Percentiles rank a stretch among this genome's conserved stretches.
These are phyloP conservation scores for Polypedilum pembai DNA, from an alignment of 1,140 invertebrate genomes.

Conservation along the genomic window DNA sequence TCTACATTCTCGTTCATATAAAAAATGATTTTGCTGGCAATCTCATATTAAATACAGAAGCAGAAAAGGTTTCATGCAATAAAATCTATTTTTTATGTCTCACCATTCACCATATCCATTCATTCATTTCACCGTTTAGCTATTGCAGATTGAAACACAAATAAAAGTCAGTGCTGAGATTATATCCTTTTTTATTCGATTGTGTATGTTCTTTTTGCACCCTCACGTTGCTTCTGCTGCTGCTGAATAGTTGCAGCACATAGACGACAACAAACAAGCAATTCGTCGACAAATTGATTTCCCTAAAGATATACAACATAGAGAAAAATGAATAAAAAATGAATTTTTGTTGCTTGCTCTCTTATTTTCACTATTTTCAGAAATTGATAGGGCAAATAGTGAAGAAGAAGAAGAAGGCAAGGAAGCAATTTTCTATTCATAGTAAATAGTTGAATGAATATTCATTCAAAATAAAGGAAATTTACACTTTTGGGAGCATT, in stretches of 20 bases:
- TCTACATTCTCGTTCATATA: not conserved
- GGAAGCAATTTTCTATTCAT: not conserved
- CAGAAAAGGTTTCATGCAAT: constrained; percentile 25
- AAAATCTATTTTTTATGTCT: constrained; percentile 27
- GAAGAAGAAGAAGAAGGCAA: not conserved
- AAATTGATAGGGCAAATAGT: not conserved
- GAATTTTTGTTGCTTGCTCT: constrained; percentile 4
- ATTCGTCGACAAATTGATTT: constrained; percentile 24
- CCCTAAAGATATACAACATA: not conserved
- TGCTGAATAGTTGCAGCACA: not conserved
- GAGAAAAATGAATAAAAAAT: constrained; percentile 19
- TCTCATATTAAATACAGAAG: not conserved
- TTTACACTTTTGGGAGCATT: not conserved
- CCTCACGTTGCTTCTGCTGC: not conserved
- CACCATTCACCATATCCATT: not conserved
- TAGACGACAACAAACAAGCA: not conserved
- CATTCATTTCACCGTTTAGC: constrained; percentile 16
- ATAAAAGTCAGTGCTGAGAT: constrained; percentile 17
- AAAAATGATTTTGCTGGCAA: constrained; percentile 18
- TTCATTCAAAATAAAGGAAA: not conserved
- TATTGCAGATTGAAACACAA: constrained; percentile 18
- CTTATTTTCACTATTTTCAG: not conserved
- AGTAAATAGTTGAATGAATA: not conserved
- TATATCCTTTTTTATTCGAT: constrained; percentile 19
- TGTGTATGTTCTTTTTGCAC: not conserved